Base-by-base conservation (phyloP, 1,140 invertebrate genomes). In the Rhagoletis pomonella region DNA sequence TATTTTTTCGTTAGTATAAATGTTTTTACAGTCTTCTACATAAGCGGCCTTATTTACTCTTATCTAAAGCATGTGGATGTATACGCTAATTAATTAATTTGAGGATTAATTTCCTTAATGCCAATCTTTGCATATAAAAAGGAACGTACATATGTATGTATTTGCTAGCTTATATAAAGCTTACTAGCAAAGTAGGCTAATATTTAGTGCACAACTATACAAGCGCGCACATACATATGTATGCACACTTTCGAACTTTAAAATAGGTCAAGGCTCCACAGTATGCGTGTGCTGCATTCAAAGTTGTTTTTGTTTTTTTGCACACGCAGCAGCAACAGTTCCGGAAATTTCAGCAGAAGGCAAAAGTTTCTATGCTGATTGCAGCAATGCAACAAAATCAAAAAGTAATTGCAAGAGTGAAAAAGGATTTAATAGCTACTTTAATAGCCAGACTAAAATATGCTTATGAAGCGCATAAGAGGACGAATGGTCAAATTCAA, bases 191-290 rank as follows among this genome's bases (percentile, higher is more conserved):
- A 29, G 29, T 29, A 29, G 29, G 29, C 29, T 29, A 29, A 29
- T 29, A 29, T 29, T 29, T 29, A 29, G 29, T 42, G 2, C 10
- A 42, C 9, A 3, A 39, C 1, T 67, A 39, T 3, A 67, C 9
- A 67, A 7, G 2, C 9, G 62, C 7, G 44, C 17, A 55, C 44
- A 55, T 17, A 7, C 1, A 55, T 19, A 81, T 77, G n/a, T 58
- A 81, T 55, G 64, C 29, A 67, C 17, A 19, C 47, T 55, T 58
- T 81, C 17, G 73, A 9, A 81, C 73, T 44, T 77, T 29, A 29
- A n/a, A 81, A 81, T 81, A 81, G 73, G 73, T 81, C 73, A 81
- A 81, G 73, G 73, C 19, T 81, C n/a, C 50, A 29, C 19, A 19
- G 47, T 58, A 55, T 81, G 73, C 73, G 73, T 81, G 73, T 29